Evolutionary conservation across 2,888 invertebrate genomes (phyloP), one percentile per base, ranked within the genome.

Genomic region (Mimumesa dahlbomi): DNA sequence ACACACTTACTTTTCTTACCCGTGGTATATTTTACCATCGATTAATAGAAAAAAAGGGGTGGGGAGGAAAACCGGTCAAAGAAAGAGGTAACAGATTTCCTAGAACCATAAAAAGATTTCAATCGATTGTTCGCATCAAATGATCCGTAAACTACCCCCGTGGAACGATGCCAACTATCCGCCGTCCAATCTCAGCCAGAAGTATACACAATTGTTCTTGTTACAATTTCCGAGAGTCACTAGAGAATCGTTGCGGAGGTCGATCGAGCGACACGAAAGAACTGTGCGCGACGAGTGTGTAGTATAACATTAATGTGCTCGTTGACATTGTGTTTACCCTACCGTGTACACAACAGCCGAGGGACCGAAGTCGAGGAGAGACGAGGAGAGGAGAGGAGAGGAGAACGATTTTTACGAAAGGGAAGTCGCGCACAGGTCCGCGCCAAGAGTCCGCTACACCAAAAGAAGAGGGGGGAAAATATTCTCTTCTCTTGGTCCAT

Each of bases 241-340:
- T 31, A 22, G 31, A n/a, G 53, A 57, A 57, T 52, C 58, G 54
- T 31, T n/a, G 16, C 42, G 38, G 48, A 42, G 71, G 48, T 69
- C 74, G 66, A 74, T 73, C 59, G 71, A 65, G 48, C 62, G 65
- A 46, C 57, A 63, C 49, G 56, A 64, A 63, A 74, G 65, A 74
- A 50, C 49, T 19, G 72, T 34, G 38, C 38, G 54, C 66, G 50
- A 73, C 58, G 63, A 58, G 65, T 54, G n/a, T 7, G 67, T 57
- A 63, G 68, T 67, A 63, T 66, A 75, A 79, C 76, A 74, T 80
- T 81, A 81, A 82, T 73, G 79, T 73, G 79, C 75, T 82, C 82
- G 77, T 79, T 81, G 82, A 81, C 80, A 79, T 82, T 79, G 82
- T 81, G 75, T 82, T 81, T 82, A 77, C 69, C 56, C 68, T 58